Evolutionary conservation across 2,888 invertebrate species (phyloP), one percentile per base, ranked within the genome.

Genomic region (Rhabditophanes sp.): DNA sequence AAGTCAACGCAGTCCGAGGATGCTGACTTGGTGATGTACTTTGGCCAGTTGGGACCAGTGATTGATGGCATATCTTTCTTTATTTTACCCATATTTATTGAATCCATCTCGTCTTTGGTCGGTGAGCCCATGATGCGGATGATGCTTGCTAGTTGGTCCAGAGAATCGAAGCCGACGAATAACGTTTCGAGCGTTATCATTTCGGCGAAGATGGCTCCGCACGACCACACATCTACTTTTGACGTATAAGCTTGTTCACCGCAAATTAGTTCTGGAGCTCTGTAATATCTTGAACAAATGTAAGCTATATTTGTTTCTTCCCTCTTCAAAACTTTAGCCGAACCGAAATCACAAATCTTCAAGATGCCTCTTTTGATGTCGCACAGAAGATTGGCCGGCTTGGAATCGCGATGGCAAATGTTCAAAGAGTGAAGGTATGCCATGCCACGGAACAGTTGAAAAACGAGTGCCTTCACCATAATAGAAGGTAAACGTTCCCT

Each of bases 401-500:
- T 96, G 66, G 96, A 96, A 74, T 96, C 96, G 71, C 96, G 79
- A 76, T 96, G 96, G 72, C 96, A 93, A 21, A 55, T 49, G 58
- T 90, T 93, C 71, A 87, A 75, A 66, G 84, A 84, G 72, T 96
- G 96, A 70, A 96, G 90, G 74, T 96, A 96, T n/a, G n/a, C 90
- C 72, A 96, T 76, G 72, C 88, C 87, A 72, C 93, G 79, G 75
- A 99, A 93, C 75, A 96, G 76, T 76, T 96, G 93, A n/a, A n/a
- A n/a, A n/a, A n/a, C n/a, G n/a, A n/a, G n/a, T n/a, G n/a, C n/a
- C n/a, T n/a, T n/a, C n/a, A n/a, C n/a, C n/a, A n/a, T n/a, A n/a
- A n/a, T n/a, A n/a, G n/a, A n/a, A n/a, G n/a, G n/a, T 12, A 8
- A 3, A 9, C 12, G 29, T 8, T 6, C n/a, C 21, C 22, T 3